A percentile compares a stretch with the other conserved stretches of the same genome.
Conservation (phyloP, 2,113 vertebrate species). For the Neodon shergylaensis region DNA sequence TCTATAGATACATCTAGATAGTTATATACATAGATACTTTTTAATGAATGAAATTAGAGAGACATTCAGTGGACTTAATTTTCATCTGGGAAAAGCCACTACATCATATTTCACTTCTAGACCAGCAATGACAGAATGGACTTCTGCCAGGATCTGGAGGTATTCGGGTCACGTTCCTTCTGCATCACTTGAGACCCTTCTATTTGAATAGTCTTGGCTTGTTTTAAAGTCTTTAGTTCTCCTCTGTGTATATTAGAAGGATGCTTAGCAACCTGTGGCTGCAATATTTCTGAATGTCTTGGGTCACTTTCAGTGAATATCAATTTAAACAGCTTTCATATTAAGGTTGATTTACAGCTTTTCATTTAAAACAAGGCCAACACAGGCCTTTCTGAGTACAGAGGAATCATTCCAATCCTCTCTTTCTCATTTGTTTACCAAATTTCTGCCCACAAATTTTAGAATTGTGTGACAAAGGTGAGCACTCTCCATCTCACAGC, state of each 20-base stretch:
- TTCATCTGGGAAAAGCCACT: not conserved
- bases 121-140: not conserved
- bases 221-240: constrained; percentile 63
- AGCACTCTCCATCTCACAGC: not conserved
- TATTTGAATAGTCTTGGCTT: constrained; percentile 64
- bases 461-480: not conserved
- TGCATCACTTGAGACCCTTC: constrained; percentile 57
- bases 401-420: not conserved
- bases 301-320: constrained; percentile 58
- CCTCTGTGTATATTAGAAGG: constrained; percentile 65
- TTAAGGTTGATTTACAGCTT: constrained; percentile 62
- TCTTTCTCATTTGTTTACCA: constrained; percentile 37
- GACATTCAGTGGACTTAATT: not conserved
- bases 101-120: not conserved
- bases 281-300: constrained; percentile 65
- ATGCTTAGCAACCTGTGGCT: constrained; percentile 74
- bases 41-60: not conserved
- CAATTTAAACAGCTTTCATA: constrained; percentile 44
- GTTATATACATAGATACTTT: not conserved
- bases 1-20: not conserved
- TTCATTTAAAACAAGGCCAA: constrained; percentile 25
- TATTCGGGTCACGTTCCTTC: constrained; percentile 55
- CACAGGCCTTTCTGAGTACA: not conserved
- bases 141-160: not conserved
- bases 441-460: not conserved